Evolutionary conservation across 1,140 invertebrate genomes (phyloP), one percentile per base, ranked within the genome.

Genomic region (Nomia melanderi): DNA sequence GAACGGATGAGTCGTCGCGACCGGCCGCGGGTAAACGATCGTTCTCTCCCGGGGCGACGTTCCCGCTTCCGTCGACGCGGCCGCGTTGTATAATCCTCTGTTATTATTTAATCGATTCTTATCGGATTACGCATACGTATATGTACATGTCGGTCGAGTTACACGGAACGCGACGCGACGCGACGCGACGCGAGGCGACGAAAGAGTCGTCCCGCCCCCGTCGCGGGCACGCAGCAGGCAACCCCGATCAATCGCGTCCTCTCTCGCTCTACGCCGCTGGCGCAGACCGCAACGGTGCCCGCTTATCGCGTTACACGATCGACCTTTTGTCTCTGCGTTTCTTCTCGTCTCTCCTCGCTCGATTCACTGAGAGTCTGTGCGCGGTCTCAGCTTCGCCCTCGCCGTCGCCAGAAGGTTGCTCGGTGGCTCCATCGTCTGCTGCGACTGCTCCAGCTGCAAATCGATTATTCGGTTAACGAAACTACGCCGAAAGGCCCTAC

Each of bases 321-420:
- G 44, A 77, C 25, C 20, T 39, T 39, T 71, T 59, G 23, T 39
- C 36, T 20, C 17, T 23, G 47, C 27, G 31, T 44, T 44, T 44
- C 23, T 11, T 50, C n/a, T 41, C n/a, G 14, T 11, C 25, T 29
- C 7, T n/a, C 25, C 29, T 14, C 3, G 36, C 1, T 12, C 20
- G 27, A 50, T 82, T 92, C 88, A 92, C 63, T 92, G 91, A 0
- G 91, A 92, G 76, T 92, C 91, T 25, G 85, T 89, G 78, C 90
- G 90, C 31, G 91, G 84, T 78, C 91, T 86, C 78, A 92, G 86
- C 69, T 91, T 92, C 31, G 91, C 91, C 77, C 91, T 91, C 23
- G 91, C 91, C 4, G 90, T 92, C n/a, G 87, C 84, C 67, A 92
- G 64, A n/a, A 88, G 90, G 78, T 92, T 84, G 44, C 53, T 92